Evolutionary conservation across 1,140 invertebrate species (phyloP).

Genomic region (Lineus longissimus): DNA sequence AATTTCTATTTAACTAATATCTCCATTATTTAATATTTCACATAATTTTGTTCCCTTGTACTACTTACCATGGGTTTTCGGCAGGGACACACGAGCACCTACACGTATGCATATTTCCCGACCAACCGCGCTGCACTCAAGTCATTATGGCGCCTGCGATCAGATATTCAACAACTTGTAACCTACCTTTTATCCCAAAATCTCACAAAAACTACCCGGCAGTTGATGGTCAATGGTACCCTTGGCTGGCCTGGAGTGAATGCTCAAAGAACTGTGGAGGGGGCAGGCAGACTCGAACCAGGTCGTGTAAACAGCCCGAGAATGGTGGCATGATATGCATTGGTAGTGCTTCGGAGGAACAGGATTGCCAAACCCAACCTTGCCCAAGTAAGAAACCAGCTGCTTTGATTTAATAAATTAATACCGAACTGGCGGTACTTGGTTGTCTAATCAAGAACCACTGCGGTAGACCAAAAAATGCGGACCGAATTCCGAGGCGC

Average conservation of each 20-base stretch:
- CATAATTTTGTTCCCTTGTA: too few species aligned
- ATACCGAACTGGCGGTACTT: too few species aligned
- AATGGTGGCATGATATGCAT: not conserved
- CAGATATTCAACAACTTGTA: too few species aligned
- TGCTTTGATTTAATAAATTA: not conserved
- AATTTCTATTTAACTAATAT: too few species aligned
- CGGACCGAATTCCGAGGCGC: not conserved
- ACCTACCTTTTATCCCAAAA: too few species aligned
- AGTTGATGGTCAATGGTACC: slow-evolving; percentile 17
- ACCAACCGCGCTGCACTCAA: too few species aligned
- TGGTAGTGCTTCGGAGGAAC: not conserved
- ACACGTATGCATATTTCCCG: too few species aligned
- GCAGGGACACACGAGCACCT: too few species aligned
- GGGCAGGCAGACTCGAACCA: not conserved
- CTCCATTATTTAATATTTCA: too few species aligned
- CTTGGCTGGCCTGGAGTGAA: slow-evolving; percentile 17
- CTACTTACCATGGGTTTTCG: too few species aligned
- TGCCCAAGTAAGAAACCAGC: not conserved
- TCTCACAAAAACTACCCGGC: too few species aligned
- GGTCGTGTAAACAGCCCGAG: not conserved
- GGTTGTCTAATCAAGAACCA: not conserved
- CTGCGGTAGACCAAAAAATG: not conserved
- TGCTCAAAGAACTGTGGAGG: slow-evolving; percentile 17
- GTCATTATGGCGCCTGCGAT: too few species aligned
- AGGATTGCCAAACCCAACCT: not conserved